phyloP scores from a whole-genome alignment of 2,113 vertebrate genomes.

The Prinia subflava region DNA sequence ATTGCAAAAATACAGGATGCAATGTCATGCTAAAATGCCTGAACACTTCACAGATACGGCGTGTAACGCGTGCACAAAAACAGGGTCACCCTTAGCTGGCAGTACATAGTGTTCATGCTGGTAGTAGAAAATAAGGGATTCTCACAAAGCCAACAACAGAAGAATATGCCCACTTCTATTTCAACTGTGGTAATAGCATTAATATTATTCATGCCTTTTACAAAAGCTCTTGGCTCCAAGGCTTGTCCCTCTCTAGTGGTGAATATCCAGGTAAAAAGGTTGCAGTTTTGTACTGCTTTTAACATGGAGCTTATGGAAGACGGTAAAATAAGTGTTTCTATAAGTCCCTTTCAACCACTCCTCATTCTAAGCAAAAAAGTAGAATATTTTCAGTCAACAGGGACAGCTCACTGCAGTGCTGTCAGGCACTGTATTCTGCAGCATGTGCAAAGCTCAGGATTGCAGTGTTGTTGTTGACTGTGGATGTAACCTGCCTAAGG shows the following conservation, averaged over 20 bases:
- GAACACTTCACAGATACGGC: neutral
- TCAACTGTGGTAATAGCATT: neutral
- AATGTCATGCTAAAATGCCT: neutral
- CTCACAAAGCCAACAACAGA: neutral
- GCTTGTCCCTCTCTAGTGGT: neutral
- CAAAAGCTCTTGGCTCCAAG: neutral
- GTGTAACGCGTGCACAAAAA: neutral
- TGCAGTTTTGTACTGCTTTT: neutral
- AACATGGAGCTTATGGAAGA: neutral
- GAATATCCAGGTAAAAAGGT: neutral
- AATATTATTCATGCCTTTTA: neutral
- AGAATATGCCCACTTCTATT: neutral
- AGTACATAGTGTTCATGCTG: neutral
- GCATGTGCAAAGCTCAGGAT: neutral
- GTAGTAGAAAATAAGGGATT: neutral
- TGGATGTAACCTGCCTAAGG: neutral
- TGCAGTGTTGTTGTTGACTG: neutral
- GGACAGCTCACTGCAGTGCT: neutral
- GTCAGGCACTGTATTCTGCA: neutral
- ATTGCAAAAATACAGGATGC: neutral
- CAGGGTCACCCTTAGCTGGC: neutral
- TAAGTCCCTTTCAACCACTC: neutral
- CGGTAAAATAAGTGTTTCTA: neutral
- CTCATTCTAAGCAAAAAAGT: neutral
- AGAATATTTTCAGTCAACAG: constrained; percentile 27